phyloP scores from a whole-genome alignment of 2,888 invertebrate genomes.

The Drosophila histrio region DNA sequence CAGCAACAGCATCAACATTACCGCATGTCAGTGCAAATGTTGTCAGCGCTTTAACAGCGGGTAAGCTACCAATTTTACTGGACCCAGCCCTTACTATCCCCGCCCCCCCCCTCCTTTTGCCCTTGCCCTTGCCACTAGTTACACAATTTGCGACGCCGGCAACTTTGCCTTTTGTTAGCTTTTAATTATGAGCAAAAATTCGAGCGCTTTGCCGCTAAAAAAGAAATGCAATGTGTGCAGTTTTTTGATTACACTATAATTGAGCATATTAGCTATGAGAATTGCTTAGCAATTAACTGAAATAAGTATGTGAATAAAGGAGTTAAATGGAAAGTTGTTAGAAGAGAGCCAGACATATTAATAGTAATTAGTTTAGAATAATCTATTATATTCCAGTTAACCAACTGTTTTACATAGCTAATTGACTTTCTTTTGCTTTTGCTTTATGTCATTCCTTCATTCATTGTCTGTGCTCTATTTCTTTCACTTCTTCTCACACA shows the following conservation, averaged over 20 bases:
- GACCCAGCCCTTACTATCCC: background rate
- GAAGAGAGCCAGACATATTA: no score
- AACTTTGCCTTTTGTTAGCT: conserved; percentile 76
- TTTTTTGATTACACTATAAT: conserved; percentile 31
- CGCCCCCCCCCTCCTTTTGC: background rate
- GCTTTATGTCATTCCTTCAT: conserved; percentile 27
- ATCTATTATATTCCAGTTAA: no score
- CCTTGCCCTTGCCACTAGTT: conserved; percentile 20
- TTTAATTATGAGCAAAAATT: conserved; percentile 79
- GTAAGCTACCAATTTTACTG: conserved; percentile 43
- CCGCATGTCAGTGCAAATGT: conserved; percentile 64
- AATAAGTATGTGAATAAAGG: no score
- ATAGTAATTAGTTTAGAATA: no score
- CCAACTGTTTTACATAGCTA: background rate
- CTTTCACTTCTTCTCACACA: background rate
- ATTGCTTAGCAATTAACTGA: no score
- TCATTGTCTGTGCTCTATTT: conserved; percentile 10
- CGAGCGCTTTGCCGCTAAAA: conserved; percentile 38
- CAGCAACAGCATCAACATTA: conserved; percentile 39
- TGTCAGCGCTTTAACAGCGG: conserved; percentile 63
- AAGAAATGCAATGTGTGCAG: conserved; percentile 60
- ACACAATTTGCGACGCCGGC: conserved; percentile 38
- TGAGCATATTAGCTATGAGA: conserved; percentile 16
- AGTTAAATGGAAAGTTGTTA: no score
- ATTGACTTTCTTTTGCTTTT: background rate